Evolutionary conservation across 2,113 vertebrate genomes (phyloP).

Genomic region (Eidolon helvum): DNA sequence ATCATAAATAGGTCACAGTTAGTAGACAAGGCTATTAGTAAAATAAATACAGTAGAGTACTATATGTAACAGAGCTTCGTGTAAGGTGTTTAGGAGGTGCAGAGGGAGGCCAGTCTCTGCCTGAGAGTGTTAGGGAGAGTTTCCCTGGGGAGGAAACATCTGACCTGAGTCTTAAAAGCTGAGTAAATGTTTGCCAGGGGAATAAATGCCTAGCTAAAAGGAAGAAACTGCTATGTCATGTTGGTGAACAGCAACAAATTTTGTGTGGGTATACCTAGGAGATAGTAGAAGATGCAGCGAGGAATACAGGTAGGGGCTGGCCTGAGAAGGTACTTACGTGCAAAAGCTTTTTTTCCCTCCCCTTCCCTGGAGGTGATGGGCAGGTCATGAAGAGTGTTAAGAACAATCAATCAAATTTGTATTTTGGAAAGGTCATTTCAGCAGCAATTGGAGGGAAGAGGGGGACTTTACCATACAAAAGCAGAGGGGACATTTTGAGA

Average conservation of each 20-base stretch:
- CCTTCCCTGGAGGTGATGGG: not conserved
- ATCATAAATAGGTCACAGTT: not conserved
- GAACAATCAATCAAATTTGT: not conserved
- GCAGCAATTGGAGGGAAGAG: not conserved
- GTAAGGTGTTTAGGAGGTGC: not conserved
- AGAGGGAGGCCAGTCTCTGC: not conserved
- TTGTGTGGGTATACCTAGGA: not conserved
- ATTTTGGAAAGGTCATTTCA: not conserved
- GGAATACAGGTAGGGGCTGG: not conserved
- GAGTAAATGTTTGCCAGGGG: slow-evolving; percentile 38
- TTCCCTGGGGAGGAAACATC: not conserved
- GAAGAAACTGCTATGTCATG: not conserved
- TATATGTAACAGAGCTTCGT: not conserved
- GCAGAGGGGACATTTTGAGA: not conserved
- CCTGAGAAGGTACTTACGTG: not conserved
- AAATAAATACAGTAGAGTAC: not conserved
- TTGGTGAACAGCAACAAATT: not conserved
- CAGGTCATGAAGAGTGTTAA: not conserved
- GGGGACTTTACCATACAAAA: not conserved
- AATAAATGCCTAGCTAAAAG: not conserved
- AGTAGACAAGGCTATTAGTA: not conserved
- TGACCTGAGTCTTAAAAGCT: slow-evolving; percentile 18
- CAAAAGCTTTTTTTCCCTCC: not conserved
- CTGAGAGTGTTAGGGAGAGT: not conserved
- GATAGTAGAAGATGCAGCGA: not conserved